These are phyloP conservation scores for Ernsta delagoae DNA, from an alignment of 2,888 invertebrate genomes.

Conservation along the genomic window DNA sequence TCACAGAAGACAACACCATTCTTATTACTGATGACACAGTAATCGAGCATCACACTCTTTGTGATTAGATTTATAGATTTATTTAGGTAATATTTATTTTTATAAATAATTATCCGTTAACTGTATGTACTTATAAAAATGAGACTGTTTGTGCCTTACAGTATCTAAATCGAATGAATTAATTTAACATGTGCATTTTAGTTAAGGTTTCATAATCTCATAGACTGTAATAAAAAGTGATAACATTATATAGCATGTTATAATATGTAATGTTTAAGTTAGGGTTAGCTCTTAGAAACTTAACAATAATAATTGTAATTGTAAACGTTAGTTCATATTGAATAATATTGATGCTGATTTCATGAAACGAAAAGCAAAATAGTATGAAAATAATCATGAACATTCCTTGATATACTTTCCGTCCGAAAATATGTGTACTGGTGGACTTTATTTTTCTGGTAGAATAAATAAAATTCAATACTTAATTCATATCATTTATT, in stretches of 20 bases:
- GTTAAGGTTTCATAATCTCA: background rate
- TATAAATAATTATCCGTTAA: too few relatives aligned
- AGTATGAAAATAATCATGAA: too few relatives aligned
- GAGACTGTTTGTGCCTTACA: constrained; percentile 17
- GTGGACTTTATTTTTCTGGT: background rate
- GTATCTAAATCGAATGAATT: background rate
- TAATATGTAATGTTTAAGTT: background rate
- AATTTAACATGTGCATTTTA: background rate
- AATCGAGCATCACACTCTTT: constrained; percentile 72
- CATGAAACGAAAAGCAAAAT: too few relatives aligned
- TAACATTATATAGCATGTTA: background rate
- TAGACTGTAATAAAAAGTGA: background rate
- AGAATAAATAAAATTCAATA: constrained; percentile 46
- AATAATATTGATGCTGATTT: too few relatives aligned
- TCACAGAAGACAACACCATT: constrained; percentile 69
- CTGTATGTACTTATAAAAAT: background rate
- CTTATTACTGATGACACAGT: constrained; percentile 72
- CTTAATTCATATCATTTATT: constrained; percentile 80
- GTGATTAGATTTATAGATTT: constrained; percentile 51
- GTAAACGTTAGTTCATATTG: too few relatives aligned
- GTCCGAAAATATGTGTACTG: too few relatives aligned
- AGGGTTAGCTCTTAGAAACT: too few relatives aligned
- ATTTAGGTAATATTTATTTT: too few relatives aligned
- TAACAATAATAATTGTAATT: too few relatives aligned
- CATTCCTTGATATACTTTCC: background rate